Evolutionary conservation across 2,888 invertebrate species (phyloP).

Genomic region (Amphipoea lucens): DNA sequence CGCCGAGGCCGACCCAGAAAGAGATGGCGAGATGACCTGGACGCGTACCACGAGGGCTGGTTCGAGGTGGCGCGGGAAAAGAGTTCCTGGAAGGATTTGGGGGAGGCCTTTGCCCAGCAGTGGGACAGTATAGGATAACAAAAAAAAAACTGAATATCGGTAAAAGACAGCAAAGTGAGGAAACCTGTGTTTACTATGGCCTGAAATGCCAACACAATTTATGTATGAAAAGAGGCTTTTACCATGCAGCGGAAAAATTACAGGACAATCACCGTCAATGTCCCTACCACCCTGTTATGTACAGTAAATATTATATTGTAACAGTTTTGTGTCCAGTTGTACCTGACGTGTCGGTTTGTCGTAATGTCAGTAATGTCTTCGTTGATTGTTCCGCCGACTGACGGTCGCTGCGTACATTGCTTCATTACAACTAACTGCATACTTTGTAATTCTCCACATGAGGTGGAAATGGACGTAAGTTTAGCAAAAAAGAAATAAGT

Average conservation of each 20-base stretch:
- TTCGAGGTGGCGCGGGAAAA: no score
- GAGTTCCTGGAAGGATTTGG: no score
- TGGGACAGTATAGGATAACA: no score
- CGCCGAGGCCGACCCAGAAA: no score
- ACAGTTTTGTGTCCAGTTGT: conserved; percentile 13
- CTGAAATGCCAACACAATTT: neutral
- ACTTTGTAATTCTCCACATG: conserved; percentile 40
- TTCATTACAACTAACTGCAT: conserved; percentile 45
- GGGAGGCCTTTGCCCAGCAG: no score
- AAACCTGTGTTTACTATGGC: neutral
- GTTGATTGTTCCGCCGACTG: conserved; percentile 39
- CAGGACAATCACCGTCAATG: neutral
- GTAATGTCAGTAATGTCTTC: conserved; percentile 56
- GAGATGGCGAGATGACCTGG: no score
- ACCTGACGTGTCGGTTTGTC: conserved; percentile 38
- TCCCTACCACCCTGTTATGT: no score
- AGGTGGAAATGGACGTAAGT: neutral
- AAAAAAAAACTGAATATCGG: neutral
- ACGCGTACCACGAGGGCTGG: no score
- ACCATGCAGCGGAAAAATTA: no score
- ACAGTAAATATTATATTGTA: no score
- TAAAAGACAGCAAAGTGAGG: neutral
- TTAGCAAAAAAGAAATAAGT: conserved; percentile 11
- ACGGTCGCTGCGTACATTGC: conserved; percentile 40
- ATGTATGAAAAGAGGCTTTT: no score